These are phyloP conservation scores for Paradoxurus hermaphroditus DNA, from an alignment of 2,113 vertebrate species.

Conservation along the genomic window DNA sequence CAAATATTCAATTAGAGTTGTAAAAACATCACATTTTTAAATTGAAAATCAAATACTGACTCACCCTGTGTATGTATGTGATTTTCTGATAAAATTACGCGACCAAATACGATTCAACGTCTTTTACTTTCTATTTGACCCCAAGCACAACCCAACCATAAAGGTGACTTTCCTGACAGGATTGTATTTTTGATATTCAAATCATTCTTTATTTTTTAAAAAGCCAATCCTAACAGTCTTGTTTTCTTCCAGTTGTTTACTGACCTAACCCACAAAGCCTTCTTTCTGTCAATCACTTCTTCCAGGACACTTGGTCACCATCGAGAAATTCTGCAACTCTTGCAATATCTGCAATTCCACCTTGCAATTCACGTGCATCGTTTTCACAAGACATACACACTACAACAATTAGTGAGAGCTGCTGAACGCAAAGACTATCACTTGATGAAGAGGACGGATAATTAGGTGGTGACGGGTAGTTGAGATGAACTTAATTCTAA, in stretches of 20 bases:
- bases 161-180: background rate
- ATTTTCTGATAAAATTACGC: background rate
- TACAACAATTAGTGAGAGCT: background rate
- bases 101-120: background rate
- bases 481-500: background rate
- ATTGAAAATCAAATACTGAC: background rate
- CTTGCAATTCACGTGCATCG: background rate
- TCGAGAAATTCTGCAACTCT: background rate
- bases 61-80: background rate
- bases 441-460: background rate
- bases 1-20: background rate
- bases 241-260: conserved; percentile 10
- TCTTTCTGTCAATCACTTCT: background rate
- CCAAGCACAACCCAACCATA: background rate
- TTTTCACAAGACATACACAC: background rate
- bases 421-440: background rate
- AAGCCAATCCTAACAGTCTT: background rate
- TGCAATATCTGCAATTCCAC: background rate
- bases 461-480: background rate
- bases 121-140: background rate
- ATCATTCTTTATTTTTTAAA: conserved; percentile 32
- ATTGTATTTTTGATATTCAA: conserved; percentile 14
- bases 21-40: background rate
- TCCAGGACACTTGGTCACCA: background rate
- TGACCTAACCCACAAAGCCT: conserved; percentile 1